These are phyloP conservation scores for Terrapene triunguis DNA, from an alignment of 2,113 vertebrate species.

Conservation along the genomic window DNA sequence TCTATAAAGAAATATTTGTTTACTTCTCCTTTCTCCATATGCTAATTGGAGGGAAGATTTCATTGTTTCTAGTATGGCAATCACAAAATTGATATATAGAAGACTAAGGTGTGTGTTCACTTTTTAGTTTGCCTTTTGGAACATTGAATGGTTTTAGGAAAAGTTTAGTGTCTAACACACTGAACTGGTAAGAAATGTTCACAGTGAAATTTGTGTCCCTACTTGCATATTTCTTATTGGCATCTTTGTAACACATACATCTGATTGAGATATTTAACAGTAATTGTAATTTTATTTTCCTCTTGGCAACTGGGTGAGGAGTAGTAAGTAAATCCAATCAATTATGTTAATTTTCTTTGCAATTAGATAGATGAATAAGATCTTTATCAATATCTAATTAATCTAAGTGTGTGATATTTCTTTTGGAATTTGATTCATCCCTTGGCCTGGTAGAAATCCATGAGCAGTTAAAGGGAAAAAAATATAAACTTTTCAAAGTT, in stretches of 20 bases:
- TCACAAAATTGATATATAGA: not conserved
- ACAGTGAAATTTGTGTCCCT: not conserved
- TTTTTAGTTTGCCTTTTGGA: not conserved
- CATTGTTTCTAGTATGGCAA: not conserved
- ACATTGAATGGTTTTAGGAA: not conserved
- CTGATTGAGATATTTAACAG: not conserved
- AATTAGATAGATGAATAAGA: not conserved
- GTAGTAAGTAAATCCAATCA: not conserved
- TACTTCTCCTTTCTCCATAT: not conserved
- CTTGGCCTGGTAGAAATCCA: not conserved
- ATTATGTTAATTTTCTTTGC: not conserved
- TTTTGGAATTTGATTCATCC: not conserved
- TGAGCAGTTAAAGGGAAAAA: not conserved
- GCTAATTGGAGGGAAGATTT: not conserved
- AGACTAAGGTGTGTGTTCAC: not conserved
- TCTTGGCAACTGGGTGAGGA: not conserved
- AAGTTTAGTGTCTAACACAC: not conserved
- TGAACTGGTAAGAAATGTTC: not conserved
- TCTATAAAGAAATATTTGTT: not conserved
- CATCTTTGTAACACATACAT: not conserved
- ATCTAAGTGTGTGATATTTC: not conserved
- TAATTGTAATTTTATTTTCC: accelerated
- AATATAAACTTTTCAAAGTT: accelerated
- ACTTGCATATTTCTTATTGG: not conserved
- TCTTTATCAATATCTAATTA: not conserved